These are phyloP conservation scores for Platanista minor DNA, from an alignment of 2,113 vertebrate genomes.

Conservation along the genomic window DNA sequence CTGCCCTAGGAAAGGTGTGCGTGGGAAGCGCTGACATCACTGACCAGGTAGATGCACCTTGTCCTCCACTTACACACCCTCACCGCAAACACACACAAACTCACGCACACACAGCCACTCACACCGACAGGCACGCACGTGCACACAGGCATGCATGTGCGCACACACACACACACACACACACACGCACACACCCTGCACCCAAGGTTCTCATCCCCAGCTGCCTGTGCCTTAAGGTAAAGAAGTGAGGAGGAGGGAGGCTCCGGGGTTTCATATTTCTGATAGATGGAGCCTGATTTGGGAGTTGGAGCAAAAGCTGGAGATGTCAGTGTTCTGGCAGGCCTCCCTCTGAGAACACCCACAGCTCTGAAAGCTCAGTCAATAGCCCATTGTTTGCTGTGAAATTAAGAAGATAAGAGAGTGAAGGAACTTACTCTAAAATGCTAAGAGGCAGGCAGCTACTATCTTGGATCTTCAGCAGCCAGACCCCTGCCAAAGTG, in stretches of 20 bases:
- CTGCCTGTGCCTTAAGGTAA: neutral
- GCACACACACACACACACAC: neutral
- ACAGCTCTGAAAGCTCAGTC: conserved; percentile 41
- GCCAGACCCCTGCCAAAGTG: conserved; percentile 8
- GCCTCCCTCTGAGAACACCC: conserved; percentile 60
- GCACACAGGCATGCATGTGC: neutral
- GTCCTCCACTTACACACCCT: neutral
- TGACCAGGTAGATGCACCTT: neutral
- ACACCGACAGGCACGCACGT: neutral
- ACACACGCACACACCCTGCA: neutral
- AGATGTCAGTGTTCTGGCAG: neutral
- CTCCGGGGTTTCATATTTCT: conserved; percentile 11
- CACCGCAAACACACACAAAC: neutral
- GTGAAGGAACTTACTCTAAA: conserved; percentile 34
- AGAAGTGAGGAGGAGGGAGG: neutral
- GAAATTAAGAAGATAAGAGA: conserved; percentile 63
- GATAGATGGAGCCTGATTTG: neutral
- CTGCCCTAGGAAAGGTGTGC: neutral
- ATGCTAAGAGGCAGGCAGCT: conserved; percentile 32
- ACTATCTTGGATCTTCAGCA: conserved; percentile 42
- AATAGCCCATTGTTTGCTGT: conserved; percentile 58
- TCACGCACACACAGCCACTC: neutral
- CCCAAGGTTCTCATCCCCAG: neutral
- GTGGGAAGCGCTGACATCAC: neutral
- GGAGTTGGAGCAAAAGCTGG: conserved; percentile 9